Percentiles rank a stretch among this genome's conserved stretches.
Conservation (phyloP, 2,888 invertebrate genomes). For the Antitype chi region DNA sequence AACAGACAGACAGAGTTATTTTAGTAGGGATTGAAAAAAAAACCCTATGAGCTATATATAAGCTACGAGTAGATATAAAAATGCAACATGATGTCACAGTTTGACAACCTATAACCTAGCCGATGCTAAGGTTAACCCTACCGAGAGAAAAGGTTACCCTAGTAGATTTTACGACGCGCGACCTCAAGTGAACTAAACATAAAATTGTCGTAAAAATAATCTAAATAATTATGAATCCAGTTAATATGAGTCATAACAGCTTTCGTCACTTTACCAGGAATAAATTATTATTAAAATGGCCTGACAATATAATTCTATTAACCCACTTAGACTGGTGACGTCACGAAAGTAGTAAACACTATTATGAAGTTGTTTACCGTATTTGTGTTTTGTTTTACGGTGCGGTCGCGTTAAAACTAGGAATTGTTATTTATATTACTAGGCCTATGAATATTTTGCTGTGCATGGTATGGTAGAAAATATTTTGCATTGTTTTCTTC, state of each 20-base stretch:
- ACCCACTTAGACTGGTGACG: constrained; percentile 56
- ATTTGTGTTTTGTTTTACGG: constrained; percentile 43
- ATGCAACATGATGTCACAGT: not conserved
- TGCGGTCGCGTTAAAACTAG: constrained; percentile 12
- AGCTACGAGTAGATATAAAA: not conserved
- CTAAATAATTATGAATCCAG: constrained; percentile 46
- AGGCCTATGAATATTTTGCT: constrained; percentile 37
- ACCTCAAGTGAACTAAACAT: constrained; percentile 36
- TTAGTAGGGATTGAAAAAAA: not conserved
- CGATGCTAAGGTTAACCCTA: not conserved
- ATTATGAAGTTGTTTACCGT: constrained; percentile 52
- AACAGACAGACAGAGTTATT: no score
- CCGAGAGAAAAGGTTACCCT: not conserved
- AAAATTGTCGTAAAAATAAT: constrained; percentile 47
- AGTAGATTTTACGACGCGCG: not conserved
- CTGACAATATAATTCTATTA: constrained; percentile 60
- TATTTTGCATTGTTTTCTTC: not conserved
- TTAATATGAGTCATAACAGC: constrained; percentile 42
- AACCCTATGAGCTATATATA: not conserved
- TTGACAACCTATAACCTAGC: constrained; percentile 3
- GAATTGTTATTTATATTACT: constrained; percentile 25
- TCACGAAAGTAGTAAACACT: constrained; percentile 44
- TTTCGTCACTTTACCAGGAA: constrained; percentile 50
- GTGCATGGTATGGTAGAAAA: not conserved
- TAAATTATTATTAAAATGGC: constrained; percentile 48